A percentile compares a stretch with the other conserved stretches of the same genome.
These are phyloP conservation scores for Pheosia gnoma DNA, from an alignment of 2,888 invertebrate genomes.

Conservation along the genomic window DNA sequence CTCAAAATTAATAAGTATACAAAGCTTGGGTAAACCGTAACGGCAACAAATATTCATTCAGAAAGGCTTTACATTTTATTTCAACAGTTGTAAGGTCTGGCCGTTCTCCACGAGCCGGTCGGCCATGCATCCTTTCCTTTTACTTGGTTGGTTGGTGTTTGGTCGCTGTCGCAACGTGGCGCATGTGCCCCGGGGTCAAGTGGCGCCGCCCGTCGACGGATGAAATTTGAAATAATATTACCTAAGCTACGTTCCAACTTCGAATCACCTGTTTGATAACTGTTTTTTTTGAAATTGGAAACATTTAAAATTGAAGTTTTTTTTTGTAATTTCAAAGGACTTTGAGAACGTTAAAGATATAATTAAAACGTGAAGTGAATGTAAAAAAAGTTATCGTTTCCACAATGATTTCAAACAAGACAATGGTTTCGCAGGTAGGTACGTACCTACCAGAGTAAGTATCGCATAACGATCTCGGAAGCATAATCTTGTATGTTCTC, in stretches of 20 bases:
- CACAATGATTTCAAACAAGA: too few relatives aligned
- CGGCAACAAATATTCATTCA: background rate
- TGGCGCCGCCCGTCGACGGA: slow-evolving; percentile 50
- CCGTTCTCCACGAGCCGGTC: slow-evolving; percentile 32
- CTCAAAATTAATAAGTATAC: too few relatives aligned
- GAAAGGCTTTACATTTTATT: slow-evolving; percentile 19
- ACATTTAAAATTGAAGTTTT: too few relatives aligned
- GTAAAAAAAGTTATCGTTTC: too few relatives aligned
- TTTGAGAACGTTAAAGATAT: too few relatives aligned
- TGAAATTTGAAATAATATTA: slow-evolving; percentile 42
- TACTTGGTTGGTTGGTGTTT: slow-evolving; percentile 59
- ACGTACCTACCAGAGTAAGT: slow-evolving; percentile 14
- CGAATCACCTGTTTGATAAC: slow-evolving; percentile 34
- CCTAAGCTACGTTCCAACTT: slow-evolving; percentile 22
- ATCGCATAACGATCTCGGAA: slow-evolving; percentile 45
- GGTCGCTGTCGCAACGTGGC: slow-evolving; percentile 51
- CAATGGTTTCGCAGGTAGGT: background rate
- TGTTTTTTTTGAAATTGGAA: background rate
- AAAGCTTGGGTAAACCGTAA: background rate
- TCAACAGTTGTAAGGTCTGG: slow-evolving; percentile 28
- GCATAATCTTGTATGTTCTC: slow-evolving; percentile 44
- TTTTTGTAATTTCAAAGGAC: too few relatives aligned
- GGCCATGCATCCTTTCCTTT: slow-evolving; percentile 61
- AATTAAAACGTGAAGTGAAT: too few relatives aligned
- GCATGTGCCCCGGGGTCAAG: slow-evolving; percentile 57